Evolutionary conservation across 1,140 invertebrate genomes (phyloP).

Genomic region (Lepidurus packardi): DNA sequence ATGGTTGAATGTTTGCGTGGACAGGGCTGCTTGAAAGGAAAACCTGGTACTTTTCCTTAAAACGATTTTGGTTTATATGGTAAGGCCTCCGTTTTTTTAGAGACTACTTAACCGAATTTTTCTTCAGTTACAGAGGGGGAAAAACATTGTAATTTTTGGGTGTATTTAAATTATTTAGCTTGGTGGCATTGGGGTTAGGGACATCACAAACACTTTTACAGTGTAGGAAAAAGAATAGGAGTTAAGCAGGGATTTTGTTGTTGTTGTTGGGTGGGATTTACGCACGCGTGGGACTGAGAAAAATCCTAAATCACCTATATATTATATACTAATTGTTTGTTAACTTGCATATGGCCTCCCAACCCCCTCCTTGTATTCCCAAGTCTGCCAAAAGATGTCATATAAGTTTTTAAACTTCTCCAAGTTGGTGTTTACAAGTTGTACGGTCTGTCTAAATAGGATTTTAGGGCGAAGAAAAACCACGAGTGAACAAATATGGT

Average conservation of each 20-base stretch:
- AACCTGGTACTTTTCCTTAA: neutral
- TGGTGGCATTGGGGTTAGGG: neutral
- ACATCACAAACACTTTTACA: neutral
- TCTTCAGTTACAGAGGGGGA: neutral
- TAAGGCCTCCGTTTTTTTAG: neutral
- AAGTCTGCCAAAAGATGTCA: conserved; percentile 21
- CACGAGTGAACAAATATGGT: neutral
- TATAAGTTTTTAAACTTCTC: conserved; percentile 16
- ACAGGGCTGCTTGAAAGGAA: neutral
- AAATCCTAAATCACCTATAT: neutral
- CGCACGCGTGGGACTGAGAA: neutral
- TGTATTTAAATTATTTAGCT: conserved; percentile 19
- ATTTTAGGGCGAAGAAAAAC: neutral
- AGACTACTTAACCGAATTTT: neutral
- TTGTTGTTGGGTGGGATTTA: neutral
- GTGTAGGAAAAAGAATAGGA: neutral
- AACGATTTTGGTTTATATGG: neutral
- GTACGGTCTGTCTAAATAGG: neutral
- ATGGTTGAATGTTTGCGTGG: neutral
- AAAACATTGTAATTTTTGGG: neutral
- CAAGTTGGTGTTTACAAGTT: neutral
- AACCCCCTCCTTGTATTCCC: neutral
- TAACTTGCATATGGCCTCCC: conserved; percentile 9
- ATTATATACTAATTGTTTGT: conserved; percentile 12
- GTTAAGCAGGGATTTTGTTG: neutral